Percentiles rank a stretch among this genome's conserved stretches.
Conservation (phyloP, 2,113 vertebrate species). For the Pycnonotus jocosus region DNA sequence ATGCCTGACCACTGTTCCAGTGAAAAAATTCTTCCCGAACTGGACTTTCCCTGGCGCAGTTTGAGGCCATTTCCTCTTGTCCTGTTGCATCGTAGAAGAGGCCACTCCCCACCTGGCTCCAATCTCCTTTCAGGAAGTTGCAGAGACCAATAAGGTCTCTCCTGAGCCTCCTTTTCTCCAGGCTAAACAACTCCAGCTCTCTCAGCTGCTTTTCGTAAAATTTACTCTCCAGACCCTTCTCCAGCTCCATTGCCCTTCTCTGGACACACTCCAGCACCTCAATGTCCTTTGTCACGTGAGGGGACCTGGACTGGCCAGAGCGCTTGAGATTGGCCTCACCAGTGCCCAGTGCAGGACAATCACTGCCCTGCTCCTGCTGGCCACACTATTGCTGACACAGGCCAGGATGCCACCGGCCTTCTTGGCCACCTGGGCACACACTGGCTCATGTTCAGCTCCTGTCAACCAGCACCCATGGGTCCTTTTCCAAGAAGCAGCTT, state of each 20-base stretch:
- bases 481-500: background rate
- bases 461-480: accelerated
- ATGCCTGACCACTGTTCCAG: too few relatives aligned
- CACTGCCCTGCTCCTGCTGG: background rate
- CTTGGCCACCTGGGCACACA: background rate
- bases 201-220: background rate
- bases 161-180: background rate
- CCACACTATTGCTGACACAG: background rate
- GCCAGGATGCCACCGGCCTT: background rate
- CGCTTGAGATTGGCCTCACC: accelerated
- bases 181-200: background rate
- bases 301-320: background rate
- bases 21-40: background rate
- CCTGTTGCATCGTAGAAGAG: background rate
- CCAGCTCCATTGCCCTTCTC: background rate
- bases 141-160: background rate
- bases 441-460: background rate
- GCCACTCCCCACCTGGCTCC: background rate
- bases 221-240: background rate
- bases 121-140: background rate
- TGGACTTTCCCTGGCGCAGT: background rate
- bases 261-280: background rate
- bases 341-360: background rate
- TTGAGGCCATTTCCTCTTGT: background rate
- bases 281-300: background rate